Percentiles rank a stretch among this genome's conserved stretches.
Evolutionary conservation across 2,113 vertebrate genomes (phyloP).

Genomic region (Ancistrus triradiatus): DNA sequence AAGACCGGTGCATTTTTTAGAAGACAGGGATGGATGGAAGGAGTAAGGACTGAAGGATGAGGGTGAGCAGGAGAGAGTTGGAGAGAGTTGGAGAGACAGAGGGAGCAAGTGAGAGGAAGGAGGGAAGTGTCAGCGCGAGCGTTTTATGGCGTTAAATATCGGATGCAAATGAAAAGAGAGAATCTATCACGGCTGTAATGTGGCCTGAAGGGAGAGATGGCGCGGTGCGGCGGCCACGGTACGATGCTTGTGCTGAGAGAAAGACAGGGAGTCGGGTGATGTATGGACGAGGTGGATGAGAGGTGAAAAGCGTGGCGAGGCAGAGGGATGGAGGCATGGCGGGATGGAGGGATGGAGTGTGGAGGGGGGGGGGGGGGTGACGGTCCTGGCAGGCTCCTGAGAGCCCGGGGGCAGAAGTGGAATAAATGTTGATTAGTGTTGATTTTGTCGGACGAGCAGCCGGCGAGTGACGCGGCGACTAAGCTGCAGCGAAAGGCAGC

Average conservation of each 20-base stretch:
- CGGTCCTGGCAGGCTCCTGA: conserved; percentile 76
- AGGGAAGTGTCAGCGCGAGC: conserved; percentile 58
- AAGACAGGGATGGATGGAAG: background rate
- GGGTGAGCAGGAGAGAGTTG: background rate
- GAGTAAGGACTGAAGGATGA: background rate
- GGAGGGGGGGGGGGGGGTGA: conserved; percentile 70
- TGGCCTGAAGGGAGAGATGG: conserved; percentile 75
- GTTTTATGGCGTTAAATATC: conserved; percentile 79
- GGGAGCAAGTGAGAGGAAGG: conserved; percentile 4
- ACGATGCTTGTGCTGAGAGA: conserved; percentile 60
- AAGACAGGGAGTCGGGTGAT: conserved; percentile 75
- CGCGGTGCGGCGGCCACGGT: background rate
- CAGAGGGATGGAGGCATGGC: conserved; percentile 68
- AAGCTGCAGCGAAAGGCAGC: conserved; percentile 93
- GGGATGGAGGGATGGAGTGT: conserved; percentile 68
- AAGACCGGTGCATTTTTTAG: background rate
- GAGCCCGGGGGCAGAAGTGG: conserved; percentile 94
- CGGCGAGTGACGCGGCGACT: conserved; percentile 95
- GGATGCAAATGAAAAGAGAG: conserved; percentile 98
- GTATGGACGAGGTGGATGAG: conserved; percentile 88
- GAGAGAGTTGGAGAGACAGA: conserved; percentile 2
- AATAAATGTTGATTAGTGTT: conserved; percentile 99
- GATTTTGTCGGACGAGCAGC: conserved; percentile 94
- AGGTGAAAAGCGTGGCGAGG: conserved; percentile 94
- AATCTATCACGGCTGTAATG: conserved; percentile 95